Base-by-base conservation (phyloP, 2,888 invertebrate genomes). In the Stenchaetothrips biformis region DNA sequence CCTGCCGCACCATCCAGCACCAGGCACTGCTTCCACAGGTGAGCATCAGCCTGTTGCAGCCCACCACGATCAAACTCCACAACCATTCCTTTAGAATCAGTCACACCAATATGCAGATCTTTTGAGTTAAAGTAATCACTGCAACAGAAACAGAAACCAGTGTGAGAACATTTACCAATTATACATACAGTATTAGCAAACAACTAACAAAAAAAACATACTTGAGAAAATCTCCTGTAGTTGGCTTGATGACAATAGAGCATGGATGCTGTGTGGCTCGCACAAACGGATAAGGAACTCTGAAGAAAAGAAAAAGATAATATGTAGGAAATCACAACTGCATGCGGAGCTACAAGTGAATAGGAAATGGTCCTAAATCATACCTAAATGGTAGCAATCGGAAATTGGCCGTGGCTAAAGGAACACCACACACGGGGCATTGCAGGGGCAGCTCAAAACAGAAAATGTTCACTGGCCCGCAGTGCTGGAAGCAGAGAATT, bases 401-500 rank as follows among this genome's bases (percentile, higher is more conserved):
- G 21, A 80, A 80, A 25, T 80, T 77, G 21, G 59, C 80, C 11
- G 67, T 74, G 6, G 86, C 86, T 82, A 94, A 89, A 86, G 91
- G 90, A 83, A 89, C 89, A 83, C 90, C 89, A 87, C 97, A 97
- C 84, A 92, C 89, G 81, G 95, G 95, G 86, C 96, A 97, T 83
- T 88, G 87, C 85, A 91, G 90, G 79, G 95, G 95, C 85, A 96
- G 89, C 83, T 89, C 88, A 85, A 94, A 93, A 86, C 95, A 95
- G 88, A 96, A 95, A 84, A 96, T 91, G n/a, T 85, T 86, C 88
- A 93, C 92, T 83, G 92, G 90, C 81, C 90, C 91, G 87, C 96
- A 96, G 88, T 97, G 97, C 89, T 95, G 94, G 88, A 95, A 95
- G 89, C 96, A 96, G 86, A 95, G 90, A 86, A 96, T 93, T 85